phyloP scores from a whole-genome alignment of 2,888 invertebrate genomes.

The Oligia fasciuncula region DNA sequence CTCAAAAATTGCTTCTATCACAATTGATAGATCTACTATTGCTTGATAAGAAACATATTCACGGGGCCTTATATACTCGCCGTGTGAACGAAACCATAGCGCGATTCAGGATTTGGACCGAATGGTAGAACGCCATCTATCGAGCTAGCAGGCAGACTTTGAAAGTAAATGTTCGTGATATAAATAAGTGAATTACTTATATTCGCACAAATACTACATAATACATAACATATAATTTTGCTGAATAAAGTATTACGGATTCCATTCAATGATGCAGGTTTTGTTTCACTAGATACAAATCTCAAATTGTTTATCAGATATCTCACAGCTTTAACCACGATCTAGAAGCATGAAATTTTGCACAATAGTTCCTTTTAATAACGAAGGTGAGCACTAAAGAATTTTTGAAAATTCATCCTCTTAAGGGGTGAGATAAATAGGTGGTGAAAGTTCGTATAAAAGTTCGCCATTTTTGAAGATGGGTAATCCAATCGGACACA shows the following conservation, averaged over 20 bases:
- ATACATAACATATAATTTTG: no score
- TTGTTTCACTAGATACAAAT: background rate
- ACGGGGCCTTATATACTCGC: background rate
- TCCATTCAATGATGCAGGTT: background rate
- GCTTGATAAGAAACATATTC: background rate
- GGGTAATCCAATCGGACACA: no score
- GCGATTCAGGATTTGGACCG: background rate
- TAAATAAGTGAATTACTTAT: background rate
- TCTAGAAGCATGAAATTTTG: background rate
- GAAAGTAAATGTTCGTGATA: no score
- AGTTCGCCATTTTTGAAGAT: no score
- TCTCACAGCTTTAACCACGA: background rate
- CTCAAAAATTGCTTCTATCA: background rate
- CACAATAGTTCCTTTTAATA: background rate
- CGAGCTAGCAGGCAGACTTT: background rate
- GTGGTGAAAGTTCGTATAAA: no score
- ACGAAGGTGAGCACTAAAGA: background rate
- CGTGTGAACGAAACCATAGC: slow-evolving; percentile 1
- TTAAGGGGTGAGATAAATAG: no score
- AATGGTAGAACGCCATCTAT: slow-evolving; percentile 2
- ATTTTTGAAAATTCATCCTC: no score
- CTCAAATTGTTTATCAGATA: background rate
- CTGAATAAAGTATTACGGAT: no score
- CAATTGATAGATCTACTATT: background rate
- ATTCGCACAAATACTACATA: background rate